A percentile compares a stretch with the other conserved stretches of the same genome.
Conservation (phyloP, 2,113 vertebrate species). For the Hypomesus transpacificus region DNA sequence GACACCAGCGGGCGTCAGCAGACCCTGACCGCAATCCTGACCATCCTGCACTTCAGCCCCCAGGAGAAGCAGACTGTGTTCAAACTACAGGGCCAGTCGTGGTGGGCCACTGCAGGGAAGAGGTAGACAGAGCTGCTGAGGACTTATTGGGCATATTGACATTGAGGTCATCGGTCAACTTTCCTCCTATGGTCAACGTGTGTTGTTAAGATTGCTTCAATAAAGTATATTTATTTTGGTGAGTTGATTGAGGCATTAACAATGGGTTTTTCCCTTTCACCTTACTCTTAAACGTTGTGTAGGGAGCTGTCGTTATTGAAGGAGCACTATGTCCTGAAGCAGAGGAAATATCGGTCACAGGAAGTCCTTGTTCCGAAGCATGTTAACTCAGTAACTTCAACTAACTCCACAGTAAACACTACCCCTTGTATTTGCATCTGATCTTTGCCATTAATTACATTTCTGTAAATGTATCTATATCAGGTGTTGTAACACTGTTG, state of each 20-base stretch:
- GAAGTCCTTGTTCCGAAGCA: too few species aligned
- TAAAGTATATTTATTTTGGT: constrained; percentile 15
- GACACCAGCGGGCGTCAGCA: constrained; percentile 84
- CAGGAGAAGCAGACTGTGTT: constrained; percentile 79
- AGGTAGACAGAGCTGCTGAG: constrained; percentile 54
- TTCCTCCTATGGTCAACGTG: background rate
- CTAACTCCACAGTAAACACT: too few species aligned
- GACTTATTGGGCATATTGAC: background rate
- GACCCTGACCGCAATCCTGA: constrained; percentile 88
- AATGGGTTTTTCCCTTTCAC: background rate
- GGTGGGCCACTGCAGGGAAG: constrained; percentile 75
- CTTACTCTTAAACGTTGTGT: background rate
- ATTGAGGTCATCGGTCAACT: background rate
- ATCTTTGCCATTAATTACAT: too few species aligned
- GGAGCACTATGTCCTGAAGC: background rate
- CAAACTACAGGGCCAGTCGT: constrained; percentile 67
- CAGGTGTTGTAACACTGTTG: background rate
- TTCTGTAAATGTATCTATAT: too few species aligned
- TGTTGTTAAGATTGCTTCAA: background rate
- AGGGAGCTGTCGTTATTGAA: background rate
- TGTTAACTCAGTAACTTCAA: too few species aligned
- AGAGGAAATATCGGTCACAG: too few species aligned
- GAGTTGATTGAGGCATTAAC: background rate
- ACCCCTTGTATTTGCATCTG: too few species aligned
- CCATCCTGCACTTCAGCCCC: constrained; percentile 92